Evolutionary conservation across 2,797 vertebrate species (phyloP).

Genomic region (Corythornis leucogaster): DNA sequence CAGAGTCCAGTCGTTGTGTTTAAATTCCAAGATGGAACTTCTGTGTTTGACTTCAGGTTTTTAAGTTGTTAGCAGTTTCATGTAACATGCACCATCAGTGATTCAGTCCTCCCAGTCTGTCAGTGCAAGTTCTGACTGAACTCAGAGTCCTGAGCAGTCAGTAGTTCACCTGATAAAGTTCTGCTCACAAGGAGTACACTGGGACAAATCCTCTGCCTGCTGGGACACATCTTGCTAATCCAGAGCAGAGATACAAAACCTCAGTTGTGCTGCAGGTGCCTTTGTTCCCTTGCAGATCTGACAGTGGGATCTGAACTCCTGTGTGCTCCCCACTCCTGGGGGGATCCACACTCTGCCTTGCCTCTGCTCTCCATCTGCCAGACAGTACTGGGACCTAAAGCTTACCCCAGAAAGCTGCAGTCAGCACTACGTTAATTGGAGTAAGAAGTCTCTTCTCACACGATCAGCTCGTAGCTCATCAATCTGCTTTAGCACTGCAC

Average conservation of each 20-base stretch:
- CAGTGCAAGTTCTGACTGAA: neutral
- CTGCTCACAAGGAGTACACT: neutral
- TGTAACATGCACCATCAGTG: neutral
- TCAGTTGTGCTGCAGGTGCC: accelerated
- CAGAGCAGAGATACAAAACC: neutral
- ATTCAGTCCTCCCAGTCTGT: neutral
- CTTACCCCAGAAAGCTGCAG: too few relatives aligned
- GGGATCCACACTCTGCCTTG: neutral
- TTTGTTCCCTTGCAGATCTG: neutral
- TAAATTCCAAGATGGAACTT: neutral
- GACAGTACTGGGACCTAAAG: neutral
- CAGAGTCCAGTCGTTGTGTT: neutral
- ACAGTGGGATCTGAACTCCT: neutral
- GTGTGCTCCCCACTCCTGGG: neutral
- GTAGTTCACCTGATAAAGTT: neutral
- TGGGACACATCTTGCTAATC: neutral
- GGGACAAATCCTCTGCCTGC: neutral
- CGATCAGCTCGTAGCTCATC: too few relatives aligned
- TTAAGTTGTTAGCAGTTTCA: neutral
- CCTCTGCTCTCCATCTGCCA: neutral
- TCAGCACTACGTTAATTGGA: too few relatives aligned
- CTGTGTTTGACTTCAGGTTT: neutral
- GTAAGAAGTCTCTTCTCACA: too few relatives aligned
- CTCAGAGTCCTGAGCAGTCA: neutral
- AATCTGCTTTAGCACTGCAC: too few relatives aligned